Conservation (phyloP, 2,797 vertebrate genomes). For the Semotilus atromaculatus region DNA sequence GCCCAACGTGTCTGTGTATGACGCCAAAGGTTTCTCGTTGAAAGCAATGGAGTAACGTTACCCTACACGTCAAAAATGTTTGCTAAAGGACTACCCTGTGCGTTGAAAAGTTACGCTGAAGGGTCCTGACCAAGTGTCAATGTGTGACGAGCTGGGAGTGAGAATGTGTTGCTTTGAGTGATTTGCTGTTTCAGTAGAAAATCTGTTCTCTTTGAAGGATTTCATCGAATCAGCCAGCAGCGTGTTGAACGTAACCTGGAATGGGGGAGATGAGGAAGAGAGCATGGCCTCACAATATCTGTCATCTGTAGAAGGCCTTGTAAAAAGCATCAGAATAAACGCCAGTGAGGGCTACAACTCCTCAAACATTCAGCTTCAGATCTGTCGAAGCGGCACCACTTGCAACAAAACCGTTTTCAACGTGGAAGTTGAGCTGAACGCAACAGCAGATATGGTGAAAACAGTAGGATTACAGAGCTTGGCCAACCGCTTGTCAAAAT, state of each 20-base stretch:
- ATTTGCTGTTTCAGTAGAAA: neutral
- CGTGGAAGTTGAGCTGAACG: conserved; percentile 61
- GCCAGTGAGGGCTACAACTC: neutral
- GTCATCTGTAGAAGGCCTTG: conserved; percentile 71
- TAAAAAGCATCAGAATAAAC: conserved; percentile 68
- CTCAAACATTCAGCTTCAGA: conserved; percentile 70
- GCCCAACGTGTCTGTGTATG: too few species aligned
- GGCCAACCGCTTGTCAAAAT: conserved; percentile 64
- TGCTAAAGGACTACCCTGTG: too few species aligned
- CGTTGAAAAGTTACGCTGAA: too few species aligned
- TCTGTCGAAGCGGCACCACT: conserved; percentile 53
- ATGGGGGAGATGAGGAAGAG: rapidly evolving
- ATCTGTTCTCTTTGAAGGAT: conserved; percentile 64
- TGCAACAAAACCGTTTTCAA: conserved; percentile 65
- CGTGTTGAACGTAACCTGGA: conserved; percentile 70
- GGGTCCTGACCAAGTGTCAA: neutral
- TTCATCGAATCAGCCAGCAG: conserved; percentile 73
- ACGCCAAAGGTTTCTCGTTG: too few species aligned
- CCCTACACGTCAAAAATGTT: too few species aligned
- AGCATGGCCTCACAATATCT: conserved; percentile 72
- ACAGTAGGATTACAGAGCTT: conserved; percentile 72
- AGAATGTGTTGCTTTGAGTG: neutral
- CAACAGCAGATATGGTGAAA: conserved; percentile 63
- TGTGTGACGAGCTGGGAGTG: too few species aligned
- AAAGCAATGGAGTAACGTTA: too few species aligned